Conservation (phyloP, 2,888 invertebrate species). For the Tethea ocularis region DNA sequence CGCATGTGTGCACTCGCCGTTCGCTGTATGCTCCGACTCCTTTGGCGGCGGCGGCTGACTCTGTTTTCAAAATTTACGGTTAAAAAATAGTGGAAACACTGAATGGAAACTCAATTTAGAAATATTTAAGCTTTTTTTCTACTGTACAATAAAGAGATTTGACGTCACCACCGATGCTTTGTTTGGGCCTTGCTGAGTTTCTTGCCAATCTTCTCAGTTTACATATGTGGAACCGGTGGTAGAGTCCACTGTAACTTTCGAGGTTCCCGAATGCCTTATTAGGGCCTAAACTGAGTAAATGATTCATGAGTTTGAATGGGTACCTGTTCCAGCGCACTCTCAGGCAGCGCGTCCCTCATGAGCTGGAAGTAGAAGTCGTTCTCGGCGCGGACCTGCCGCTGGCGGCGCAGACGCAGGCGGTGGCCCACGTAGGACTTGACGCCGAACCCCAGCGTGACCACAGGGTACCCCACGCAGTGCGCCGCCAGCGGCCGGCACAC, state of each 20-base stretch:
- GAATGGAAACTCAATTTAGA: too few species aligned
- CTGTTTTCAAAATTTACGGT: neutral
- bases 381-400: conserved; percentile 96
- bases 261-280: too few species aligned
- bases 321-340: conserved; percentile 67
- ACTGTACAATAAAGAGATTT: too few species aligned
- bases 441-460: conserved; percentile 97
- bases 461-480: conserved; percentile 96
- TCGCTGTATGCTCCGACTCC: conserved; percentile 1
- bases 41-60: neutral
- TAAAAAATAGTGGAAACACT: too few species aligned
- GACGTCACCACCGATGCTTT: too few species aligned
- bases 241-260: too few species aligned
- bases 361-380: conserved; percentile 98
- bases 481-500: conserved; percentile 98
- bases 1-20: conserved; percentile 16
- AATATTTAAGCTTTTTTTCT: too few species aligned
- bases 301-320: too few species aligned
- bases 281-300: too few species aligned
- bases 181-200: too few species aligned
- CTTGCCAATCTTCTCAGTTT: too few species aligned
- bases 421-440: conserved; percentile 96
- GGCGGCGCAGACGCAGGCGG: conserved; percentile 94
- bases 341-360: conserved; percentile 94
- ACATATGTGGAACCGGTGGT: too few species aligned